Evolutionary conservation across 2,797 vertebrate genomes (phyloP).

Genomic region (Sebastes cheni): DNA sequence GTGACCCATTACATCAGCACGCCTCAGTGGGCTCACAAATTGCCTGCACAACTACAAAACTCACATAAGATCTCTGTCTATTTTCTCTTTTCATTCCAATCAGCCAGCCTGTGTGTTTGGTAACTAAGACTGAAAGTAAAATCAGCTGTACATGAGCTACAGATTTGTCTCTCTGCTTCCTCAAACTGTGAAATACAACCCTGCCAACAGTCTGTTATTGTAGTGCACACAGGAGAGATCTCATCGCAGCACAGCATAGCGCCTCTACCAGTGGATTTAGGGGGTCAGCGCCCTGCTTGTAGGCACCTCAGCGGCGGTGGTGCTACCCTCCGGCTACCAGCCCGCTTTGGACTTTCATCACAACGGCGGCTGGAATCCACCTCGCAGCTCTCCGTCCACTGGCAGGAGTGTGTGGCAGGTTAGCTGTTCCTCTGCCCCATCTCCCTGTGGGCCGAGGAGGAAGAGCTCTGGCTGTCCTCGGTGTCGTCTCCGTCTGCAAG

Average conservation of each 20-base stretch:
- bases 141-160: conserved; percentile 47
- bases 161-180: conserved; percentile 3
- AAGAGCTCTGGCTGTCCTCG: conserved; percentile 72
- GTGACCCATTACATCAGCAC: conserved; percentile 36
- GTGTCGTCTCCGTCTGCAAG: conserved; percentile 71
- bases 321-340: conserved; percentile 42
- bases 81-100: conserved; percentile 6
- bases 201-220: conserved; percentile 32
- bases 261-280: conserved; percentile 23
- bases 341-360: neutral
- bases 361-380: neutral
- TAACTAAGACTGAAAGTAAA: conserved; percentile 46
- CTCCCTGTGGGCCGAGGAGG: conserved; percentile 65
- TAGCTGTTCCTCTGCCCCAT: conserved; percentile 78
- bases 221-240: conserved; percentile 34
- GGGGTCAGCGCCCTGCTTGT: conserved; percentile 31
- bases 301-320: conserved; percentile 22
- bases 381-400: neutral
- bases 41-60: conserved; percentile 38
- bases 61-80: conserved; percentile 8
- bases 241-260: conserved; percentile 22
- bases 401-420: conserved; percentile 1
- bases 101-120: conserved; percentile 17
- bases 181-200: conserved; percentile 21
- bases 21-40: conserved; percentile 44